Base-by-base conservation (phyloP, 2,888 invertebrate species). In the Smittia aterrima region DNA sequence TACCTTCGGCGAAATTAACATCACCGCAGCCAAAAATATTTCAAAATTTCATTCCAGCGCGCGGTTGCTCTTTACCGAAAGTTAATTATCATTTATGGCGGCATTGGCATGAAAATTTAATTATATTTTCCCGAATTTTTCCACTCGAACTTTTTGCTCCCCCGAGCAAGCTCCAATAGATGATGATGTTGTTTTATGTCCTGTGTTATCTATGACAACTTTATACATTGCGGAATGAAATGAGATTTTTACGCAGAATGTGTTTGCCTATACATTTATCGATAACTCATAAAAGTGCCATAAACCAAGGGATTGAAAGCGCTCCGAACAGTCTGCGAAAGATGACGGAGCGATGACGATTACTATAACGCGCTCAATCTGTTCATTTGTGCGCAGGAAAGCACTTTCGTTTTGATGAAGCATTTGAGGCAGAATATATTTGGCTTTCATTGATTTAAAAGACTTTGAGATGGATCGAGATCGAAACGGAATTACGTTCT, bases 81-180 rank as follows among this genome's bases (percentile, higher is more conserved):
- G 27, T 70, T 70, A 70, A 70, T 70, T 70, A 70, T 70, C 47
- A 70, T 70, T 70, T 70, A 54, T 70, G 9, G 54, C 53, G 11
- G 41, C 53, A 70, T 54, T 70, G 22, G 41, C 53, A 54, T 53
- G 70, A 54, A 27, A 54, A 53, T 70, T 70, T 53, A 70, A 70
- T 70, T 70, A 53, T 27, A 24, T 25, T 53, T 22, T 3, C 1
- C 3, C n/a, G 11, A 58, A 6, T 53, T 53, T 41, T 68, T 13
- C 13, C 24, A 7, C 58, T 20, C 58, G 9, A 20, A 18, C 9
- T 58, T 58, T 58, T 22, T 11, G 22, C 20, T 58, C 58, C 9
- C 20, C 18, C 11, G 47, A n/a, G n/a, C n/a, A 32, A 32, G 32
- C 32, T 32, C 32, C 32, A 32, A 58, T 58, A 22, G 18, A 18